These are phyloP conservation scores for Vollenhovia emeryi DNA, from an alignment of 1,140 invertebrate species.

Conservation along the genomic window DNA sequence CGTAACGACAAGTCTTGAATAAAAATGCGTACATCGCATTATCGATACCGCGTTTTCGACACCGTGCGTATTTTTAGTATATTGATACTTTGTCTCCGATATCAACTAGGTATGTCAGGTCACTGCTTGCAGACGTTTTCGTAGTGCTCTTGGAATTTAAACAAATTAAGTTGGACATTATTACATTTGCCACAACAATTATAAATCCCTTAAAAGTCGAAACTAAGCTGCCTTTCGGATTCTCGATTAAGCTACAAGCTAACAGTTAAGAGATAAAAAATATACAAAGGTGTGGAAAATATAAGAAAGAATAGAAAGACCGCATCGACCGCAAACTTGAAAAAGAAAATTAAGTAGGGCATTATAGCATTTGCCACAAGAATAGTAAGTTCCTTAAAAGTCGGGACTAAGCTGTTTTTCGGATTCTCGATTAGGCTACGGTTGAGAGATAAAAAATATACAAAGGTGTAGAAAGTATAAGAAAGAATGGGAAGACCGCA, in stretches of 20 bases:
- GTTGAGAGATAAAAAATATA: neutral
- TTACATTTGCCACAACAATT: neutral
- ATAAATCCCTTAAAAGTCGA: neutral
- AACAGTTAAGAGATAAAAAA: neutral
- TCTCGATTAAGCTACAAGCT: neutral
- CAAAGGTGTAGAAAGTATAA: neutral
- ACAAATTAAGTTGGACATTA: neutral
- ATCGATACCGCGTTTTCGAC: neutral
- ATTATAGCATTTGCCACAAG: neutral
- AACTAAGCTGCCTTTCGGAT: neutral
- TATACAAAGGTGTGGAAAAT: neutral
- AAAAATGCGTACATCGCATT: neutral
- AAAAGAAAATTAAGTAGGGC: neutral
- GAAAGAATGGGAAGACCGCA: neutral
- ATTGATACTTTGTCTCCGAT: neutral
- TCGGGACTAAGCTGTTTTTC: neutral
- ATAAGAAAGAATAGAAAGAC: neutral
- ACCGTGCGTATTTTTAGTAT: neutral
- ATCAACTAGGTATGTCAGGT: neutral
- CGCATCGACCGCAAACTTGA: neutral
- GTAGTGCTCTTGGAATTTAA: too few relatives aligned
- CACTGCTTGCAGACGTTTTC: neutral
- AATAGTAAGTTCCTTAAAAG: neutral
- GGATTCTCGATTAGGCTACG: neutral
- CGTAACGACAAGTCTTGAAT: neutral